Base-by-base conservation (phyloP, 2,888 invertebrate species). In the Theodoxus fluviatilis region DNA sequence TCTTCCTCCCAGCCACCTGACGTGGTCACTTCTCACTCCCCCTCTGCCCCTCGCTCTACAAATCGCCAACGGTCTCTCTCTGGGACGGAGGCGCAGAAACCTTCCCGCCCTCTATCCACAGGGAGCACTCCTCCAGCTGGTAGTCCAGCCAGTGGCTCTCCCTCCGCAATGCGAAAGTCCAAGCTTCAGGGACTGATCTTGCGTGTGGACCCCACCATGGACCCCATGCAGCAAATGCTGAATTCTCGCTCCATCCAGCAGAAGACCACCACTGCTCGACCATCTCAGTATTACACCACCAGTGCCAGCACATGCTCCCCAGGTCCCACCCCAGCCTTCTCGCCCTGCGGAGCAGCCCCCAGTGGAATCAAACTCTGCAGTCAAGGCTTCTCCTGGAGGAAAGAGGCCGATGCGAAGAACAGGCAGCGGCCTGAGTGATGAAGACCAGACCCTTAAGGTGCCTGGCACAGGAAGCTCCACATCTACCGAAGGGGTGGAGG, bases 151-250 rank as follows among this genome's bases (percentile, higher is more conserved):
- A 22, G 55, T 33, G 71, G 65, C 12, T 73, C 70, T 9, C 72
- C 73, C 31, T 67, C 71, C 18, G 12, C 33, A 1, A 71, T 67
- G 68, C 76, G 75, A 73, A 75, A 72, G 40, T 73, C 75, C 70
- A 83, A 81, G 68, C 75, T 80, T 28, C 80, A 79, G 73, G 82
- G 82, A 6, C 70, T 83, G 47, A 82, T 83, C 69, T 68, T 83
- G 55, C 72, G 75, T 40, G 78, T 83, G 18, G 80, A 83, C 47
- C 74, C 79, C 7, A 73, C 73, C 12, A 76, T 79, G 77, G 81
- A 81, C 61, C 80, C 80, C 12, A 59, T 80, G 33, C 76, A 76
- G 49, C 72, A 67, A 47, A 59, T 67, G 4, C 35, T 63, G 33
- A 43, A 61, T 52, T 18, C 47, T 37, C 3, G 25, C n/a, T 37